These are phyloP conservation scores for Lepidothrix coronata DNA, from an alignment of 2,113 vertebrate species.

Conservation along the genomic window DNA sequence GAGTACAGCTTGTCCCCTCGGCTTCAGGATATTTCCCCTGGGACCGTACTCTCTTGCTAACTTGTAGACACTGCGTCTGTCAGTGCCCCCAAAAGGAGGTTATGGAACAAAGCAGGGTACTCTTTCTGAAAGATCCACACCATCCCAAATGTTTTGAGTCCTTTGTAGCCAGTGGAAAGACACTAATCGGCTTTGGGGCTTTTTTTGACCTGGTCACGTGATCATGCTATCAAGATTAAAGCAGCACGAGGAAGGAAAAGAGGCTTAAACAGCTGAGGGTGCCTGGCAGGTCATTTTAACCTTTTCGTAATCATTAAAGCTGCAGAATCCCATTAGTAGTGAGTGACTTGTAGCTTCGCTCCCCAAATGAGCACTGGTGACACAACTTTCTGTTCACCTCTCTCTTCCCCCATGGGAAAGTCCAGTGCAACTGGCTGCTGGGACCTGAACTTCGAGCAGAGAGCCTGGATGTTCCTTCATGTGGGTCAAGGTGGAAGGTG, in stretches of 20 bases:
- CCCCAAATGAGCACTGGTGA: rapidly evolving
- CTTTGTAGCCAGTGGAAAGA: neutral
- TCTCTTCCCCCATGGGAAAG: rapidly evolving
- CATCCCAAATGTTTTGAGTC: neutral
- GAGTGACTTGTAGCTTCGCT: neutral
- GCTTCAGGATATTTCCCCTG: neutral
- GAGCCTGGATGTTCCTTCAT: rapidly evolving
- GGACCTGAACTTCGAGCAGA: neutral
- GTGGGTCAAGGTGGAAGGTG: rapidly evolving
- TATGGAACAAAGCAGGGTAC: neutral
- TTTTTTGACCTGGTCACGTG: slow-evolving; percentile 75
- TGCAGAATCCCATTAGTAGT: slow-evolving; percentile 61
- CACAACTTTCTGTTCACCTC: neutral
- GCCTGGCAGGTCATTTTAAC: slow-evolving; percentile 73
- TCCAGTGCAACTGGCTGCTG: neutral
- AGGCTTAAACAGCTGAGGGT: slow-evolving; percentile 77
- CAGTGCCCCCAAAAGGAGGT: neutral
- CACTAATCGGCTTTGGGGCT: slow-evolving; percentile 82
- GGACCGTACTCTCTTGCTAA: neutral
- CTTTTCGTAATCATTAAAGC: slow-evolving; percentile 70
- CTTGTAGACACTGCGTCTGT: neutral
- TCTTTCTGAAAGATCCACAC: neutral
- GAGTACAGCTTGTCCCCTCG: neutral
- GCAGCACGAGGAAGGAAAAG: slow-evolving; percentile 82
- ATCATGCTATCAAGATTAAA: slow-evolving; percentile 81